These are phyloP conservation scores for Merodon equestris DNA, from an alignment of 2,888 invertebrate genomes.

Conservation along the genomic window DNA sequence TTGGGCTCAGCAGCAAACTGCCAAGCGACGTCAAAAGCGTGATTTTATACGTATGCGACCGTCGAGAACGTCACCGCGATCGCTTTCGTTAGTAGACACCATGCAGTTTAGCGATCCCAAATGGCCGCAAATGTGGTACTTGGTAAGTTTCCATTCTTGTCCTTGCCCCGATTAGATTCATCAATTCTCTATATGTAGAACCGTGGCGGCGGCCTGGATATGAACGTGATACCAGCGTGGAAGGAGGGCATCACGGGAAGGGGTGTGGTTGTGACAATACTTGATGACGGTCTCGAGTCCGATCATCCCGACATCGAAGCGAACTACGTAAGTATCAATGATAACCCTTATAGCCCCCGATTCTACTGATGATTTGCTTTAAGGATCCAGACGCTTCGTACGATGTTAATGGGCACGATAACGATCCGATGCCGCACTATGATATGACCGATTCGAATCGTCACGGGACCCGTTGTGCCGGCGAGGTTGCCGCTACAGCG, in stretches of 20 bases:
- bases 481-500: slow-evolving; percentile 97
- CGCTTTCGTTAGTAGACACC: slow-evolving; percentile 73
- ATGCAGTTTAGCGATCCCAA: slow-evolving; percentile 89
- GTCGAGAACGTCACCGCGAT: slow-evolving; percentile 73
- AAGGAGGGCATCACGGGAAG: slow-evolving; percentile 94
- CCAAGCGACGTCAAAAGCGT: slow-evolving; percentile 89
- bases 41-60: slow-evolving; percentile 83
- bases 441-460: slow-evolving; percentile 98
- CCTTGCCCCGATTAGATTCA: not conserved
- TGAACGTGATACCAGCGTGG: slow-evolving; percentile 99
- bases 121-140: slow-evolving; percentile 98
- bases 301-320: slow-evolving; percentile 94
- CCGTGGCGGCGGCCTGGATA: slow-evolving; percentile 94
- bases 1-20: slow-evolving; percentile 91
- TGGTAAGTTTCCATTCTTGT: no score
- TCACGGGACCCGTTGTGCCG: slow-evolving; percentile 96
- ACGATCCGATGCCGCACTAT: slow-evolving; percentile 98
- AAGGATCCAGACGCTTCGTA: slow-evolving; percentile 97
- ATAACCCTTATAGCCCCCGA: no score
- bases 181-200: slow-evolving; percentile 81
- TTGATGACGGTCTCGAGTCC: slow-evolving; percentile 97
- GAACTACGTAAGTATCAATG: slow-evolving; percentile 90
- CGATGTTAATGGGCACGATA: slow-evolving; percentile 97
- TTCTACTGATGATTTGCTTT: not conserved
- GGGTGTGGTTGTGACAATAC: slow-evolving; percentile 96